Conservation (phyloP, 2,888 invertebrate species). For the Dryobotodes eremita region DNA sequence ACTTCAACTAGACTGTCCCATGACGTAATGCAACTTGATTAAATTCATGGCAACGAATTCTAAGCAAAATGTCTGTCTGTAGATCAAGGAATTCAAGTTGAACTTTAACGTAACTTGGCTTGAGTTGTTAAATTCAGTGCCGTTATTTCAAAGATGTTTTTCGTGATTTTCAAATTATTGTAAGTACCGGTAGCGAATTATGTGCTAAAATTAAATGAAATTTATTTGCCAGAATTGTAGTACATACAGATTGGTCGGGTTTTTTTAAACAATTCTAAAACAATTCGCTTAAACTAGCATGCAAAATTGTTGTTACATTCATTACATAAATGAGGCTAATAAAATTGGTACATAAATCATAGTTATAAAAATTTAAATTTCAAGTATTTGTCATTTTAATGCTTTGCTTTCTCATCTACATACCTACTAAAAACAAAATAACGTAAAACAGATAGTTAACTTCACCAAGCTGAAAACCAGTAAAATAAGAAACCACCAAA, state of each 20-base stretch:
- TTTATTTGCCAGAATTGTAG: no score
- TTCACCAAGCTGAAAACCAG: neutral
- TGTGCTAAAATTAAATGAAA: no score
- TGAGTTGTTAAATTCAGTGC: neutral
- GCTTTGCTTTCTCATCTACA: neutral
- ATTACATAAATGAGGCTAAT: no score
- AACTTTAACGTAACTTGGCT: neutral
- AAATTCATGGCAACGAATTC: constrained; percentile 9
- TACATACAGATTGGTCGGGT: no score
- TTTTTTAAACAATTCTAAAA: no score
- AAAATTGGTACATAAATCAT: no score
- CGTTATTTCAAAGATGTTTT: neutral
- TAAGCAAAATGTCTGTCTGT: neutral
- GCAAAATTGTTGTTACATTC: no score
- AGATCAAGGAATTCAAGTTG: constrained; percentile 8
- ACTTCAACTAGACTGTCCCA: constrained; percentile 17
- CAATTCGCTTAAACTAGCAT: no score
- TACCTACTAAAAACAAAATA: neutral
- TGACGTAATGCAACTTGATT: constrained; percentile 43
- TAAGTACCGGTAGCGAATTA: neutral
- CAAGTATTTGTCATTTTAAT: no score
- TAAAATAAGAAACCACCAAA: neutral
- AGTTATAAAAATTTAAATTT: no score
- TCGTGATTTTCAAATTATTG: neutral
- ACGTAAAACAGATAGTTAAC: neutral